Base-by-base conservation (phyloP, 2,888 invertebrate species). In the Cybosia mesomella region DNA sequence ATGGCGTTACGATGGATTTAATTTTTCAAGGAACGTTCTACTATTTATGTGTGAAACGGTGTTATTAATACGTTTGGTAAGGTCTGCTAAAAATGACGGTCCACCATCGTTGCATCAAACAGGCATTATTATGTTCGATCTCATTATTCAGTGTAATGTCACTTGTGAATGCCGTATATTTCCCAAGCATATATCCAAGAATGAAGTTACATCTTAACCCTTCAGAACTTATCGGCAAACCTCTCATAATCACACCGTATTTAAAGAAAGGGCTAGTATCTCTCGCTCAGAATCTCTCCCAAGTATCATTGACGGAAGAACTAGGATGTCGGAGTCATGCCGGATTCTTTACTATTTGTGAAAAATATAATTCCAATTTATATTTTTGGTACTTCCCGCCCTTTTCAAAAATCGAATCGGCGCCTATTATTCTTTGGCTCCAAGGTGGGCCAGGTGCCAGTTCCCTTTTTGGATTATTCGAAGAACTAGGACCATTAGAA, bases 371-470 rank as follows among this genome's bases (percentile, higher is more conserved):
- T 68, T 96, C 96, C 3, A 96, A 96, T 85, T 87, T 96, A 71
- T 96, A 96, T 86, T 96, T 96, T 87, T 96, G 96, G 96, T 96
- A 96, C 81, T 96, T 96, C 80, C 96, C 96, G 21, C 91, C 96
- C 0, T 89, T 93, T 80, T 89, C 86, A 9, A 88, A 89, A 57
- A 83, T 86, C 18, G 77, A 85, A 39, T 83, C 86, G 4, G 95
- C 95, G 0, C 96, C 96, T 0, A 87, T 96, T 0, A 66, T 96
- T 0, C 82, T 96, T 2, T 96, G 96, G 96, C 88, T 96, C 0
- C 96, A 96, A 87, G 96, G 96, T 0, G 96, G 96, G 0, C 96
- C 96, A 0, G 96, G 96, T 0, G 95, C 91, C 0, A 95, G 95
- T 60, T 95, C 95, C 0, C 81, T 96, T 32, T 96, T 92, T 74